These are phyloP conservation scores for Cheilosia urbana DNA, from an alignment of 2,888 invertebrate genomes.

Conservation along the genomic window DNA sequence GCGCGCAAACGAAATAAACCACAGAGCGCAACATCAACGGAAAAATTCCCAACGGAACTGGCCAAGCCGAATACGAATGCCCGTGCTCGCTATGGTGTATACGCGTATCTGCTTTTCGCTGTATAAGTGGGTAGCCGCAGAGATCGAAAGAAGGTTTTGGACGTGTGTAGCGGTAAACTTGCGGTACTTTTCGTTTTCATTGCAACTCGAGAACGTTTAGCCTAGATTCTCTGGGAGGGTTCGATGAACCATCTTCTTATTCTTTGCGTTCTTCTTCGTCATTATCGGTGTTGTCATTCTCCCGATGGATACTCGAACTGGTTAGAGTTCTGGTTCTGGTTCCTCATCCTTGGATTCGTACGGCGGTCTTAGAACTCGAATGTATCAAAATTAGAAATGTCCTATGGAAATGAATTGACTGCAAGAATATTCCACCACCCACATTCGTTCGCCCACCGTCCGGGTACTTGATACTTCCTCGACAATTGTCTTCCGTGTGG, in stretches of 20 bases:
- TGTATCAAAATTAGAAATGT: slow-evolving; percentile 32
- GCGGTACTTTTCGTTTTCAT: slow-evolving; percentile 85
- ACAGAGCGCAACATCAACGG: slow-evolving; percentile 32
- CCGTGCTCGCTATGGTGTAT: slow-evolving; percentile 3
- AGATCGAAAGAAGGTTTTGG: slow-evolving; percentile 69
- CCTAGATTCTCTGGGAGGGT: slow-evolving; percentile 83
- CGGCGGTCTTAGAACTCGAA: slow-evolving; percentile 10
- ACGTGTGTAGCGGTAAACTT: slow-evolving; percentile 83
- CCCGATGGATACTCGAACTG: slow-evolving; percentile 46
- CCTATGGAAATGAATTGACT: slow-evolving; percentile 16
- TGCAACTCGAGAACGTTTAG: slow-evolving; percentile 84
- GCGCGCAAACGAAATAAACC: slow-evolving; percentile 66
- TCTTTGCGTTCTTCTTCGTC: slow-evolving; percentile 50
- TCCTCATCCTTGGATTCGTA: slow-evolving; percentile 7
- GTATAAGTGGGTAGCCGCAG: slow-evolving; percentile 30
- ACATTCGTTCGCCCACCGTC: slow-evolving; percentile 46
- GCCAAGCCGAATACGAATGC: slow-evolving; percentile 33
- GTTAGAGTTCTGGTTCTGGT: slow-evolving; percentile 43
- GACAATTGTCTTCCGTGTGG: slow-evolving; percentile 69
- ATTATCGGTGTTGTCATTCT: slow-evolving; percentile 45
- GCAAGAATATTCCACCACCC: slow-evolving; percentile 48
- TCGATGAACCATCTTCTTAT: slow-evolving; percentile 82
- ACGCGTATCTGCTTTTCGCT: not conserved
- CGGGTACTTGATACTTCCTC: slow-evolving; percentile 29
- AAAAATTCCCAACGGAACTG: slow-evolving; percentile 52